These are phyloP conservation scores for Pseudocheirus occidentalis DNA, from an alignment of 2,797 vertebrate species.

Conservation along the genomic window DNA sequence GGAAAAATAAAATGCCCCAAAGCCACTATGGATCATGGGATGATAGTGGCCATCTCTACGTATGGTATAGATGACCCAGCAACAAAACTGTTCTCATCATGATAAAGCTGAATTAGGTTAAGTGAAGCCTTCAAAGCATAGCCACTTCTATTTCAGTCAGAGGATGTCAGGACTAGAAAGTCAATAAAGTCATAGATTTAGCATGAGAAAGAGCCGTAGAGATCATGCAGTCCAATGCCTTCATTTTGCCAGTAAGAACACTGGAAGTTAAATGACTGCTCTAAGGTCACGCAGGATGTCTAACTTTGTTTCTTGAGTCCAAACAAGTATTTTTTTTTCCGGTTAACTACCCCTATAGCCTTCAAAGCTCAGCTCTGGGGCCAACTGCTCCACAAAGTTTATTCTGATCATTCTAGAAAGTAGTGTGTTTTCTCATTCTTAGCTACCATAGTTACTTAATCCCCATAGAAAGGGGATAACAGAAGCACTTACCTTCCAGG, in stretches of 20 bases:
- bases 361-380: no score
- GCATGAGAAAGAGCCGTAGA: not conserved
- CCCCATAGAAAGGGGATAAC: no score
- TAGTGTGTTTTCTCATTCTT: not conserved
- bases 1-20: not conserved
- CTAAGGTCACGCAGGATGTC: not conserved
- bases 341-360: not conserved
- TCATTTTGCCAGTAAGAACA: not conserved
- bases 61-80: not conserved
- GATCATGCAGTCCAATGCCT: not conserved
- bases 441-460: not conserved
- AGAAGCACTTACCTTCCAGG: not conserved
- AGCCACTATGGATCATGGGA: not conserved
- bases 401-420: not conserved
- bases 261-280: not conserved
- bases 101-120: not conserved
- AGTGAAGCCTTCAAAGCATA: not conserved
- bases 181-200: not conserved
- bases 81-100: not conserved
- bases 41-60: not conserved
- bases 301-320: not conserved
- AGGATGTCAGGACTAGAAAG: not conserved
- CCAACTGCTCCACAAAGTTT: not conserved
- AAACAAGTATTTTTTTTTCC: not conserved
- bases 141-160: not conserved